Percentiles rank a stretch among this genome's conserved stretches.
Evolutionary conservation across 2,797 vertebrate genomes (phyloP).

Genomic region (Propithecus perrieri): DNA sequence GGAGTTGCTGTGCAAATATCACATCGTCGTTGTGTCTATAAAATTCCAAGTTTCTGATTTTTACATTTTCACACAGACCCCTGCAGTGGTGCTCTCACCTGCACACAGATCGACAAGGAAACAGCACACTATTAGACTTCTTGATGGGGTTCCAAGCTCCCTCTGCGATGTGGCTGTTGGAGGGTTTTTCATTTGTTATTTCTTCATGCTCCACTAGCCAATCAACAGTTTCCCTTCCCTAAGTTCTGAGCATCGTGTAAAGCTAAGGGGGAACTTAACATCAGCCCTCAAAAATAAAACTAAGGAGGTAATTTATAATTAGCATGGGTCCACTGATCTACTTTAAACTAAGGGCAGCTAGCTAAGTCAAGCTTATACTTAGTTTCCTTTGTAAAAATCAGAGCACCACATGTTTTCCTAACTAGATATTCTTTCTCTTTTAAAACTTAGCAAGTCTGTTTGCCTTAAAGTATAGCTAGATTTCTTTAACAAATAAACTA

Average conservation of each 20-base stretch:
- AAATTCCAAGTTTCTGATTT: conserved; percentile 62
- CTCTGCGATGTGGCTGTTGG: conserved; percentile 50
- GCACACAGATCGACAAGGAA: background rate
- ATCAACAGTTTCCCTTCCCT: conserved; percentile 48
- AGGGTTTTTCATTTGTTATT: conserved; percentile 71
- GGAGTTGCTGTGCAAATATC: conserved; percentile 17
- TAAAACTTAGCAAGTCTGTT: conserved; percentile 4
- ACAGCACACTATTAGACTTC: conserved; percentile 15
- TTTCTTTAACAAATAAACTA: conserved; percentile 43
- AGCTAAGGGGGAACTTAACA: conserved; percentile 9
- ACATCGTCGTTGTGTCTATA: background rate
- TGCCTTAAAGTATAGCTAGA: conserved; percentile 1
- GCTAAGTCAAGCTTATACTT: background rate
- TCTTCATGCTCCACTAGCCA: conserved; percentile 74
- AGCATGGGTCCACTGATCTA: background rate
- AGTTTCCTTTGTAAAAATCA: conserved; percentile 37
- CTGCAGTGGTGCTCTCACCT: background rate
- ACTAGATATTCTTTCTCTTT: background rate
- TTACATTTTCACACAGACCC: conserved; percentile 20
- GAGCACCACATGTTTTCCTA: background rate
- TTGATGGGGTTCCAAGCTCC: conserved; percentile 63
- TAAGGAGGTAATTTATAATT: conserved; percentile 69
- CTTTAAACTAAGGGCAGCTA: conserved; percentile 31
- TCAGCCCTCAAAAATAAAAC: conserved; percentile 59
- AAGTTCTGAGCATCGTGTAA: background rate